Evolutionary conservation across 2,797 vertebrate genomes (phyloP).

Genomic region (Etheostoma perlongum): DNA sequence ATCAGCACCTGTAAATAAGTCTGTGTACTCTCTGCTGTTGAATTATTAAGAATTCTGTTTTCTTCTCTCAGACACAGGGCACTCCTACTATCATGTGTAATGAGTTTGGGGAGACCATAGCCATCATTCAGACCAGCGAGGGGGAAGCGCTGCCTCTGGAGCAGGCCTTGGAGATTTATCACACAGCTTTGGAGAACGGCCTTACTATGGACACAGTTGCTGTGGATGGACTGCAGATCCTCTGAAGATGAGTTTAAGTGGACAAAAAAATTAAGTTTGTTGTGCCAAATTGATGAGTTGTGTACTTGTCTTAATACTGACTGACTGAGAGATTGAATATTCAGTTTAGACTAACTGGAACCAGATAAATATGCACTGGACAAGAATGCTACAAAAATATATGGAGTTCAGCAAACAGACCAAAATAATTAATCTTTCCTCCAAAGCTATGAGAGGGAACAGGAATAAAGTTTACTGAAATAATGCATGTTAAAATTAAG

Average conservation of each 20-base stretch:
- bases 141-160: conserved; percentile 87
- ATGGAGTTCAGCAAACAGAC: conserved; percentile 44
- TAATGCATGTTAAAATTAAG: conserved; percentile 20
- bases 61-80: conserved; percentile 72
- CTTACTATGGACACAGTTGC: conserved; percentile 79
- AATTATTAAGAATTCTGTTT: neutral
- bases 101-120: conserved; percentile 93
- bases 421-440: conserved; percentile 51
- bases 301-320: conserved; percentile 12
- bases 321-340: conserved; percentile 19
- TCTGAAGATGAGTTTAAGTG: conserved; percentile 51
- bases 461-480: conserved; percentile 15
- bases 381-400: conserved; percentile 15
- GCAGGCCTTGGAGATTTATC: conserved; percentile 93
- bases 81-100: conserved; percentile 93
- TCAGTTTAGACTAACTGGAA: conserved; percentile 19
- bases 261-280: neutral
- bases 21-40: neutral
- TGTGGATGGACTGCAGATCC: conserved; percentile 81
- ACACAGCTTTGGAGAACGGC: conserved; percentile 88
- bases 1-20: neutral
- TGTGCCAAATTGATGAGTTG: conserved; percentile 6
- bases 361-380: conserved; percentile 6
- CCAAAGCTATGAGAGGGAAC: conserved; percentile 13
- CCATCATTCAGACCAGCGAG: conserved; percentile 92